These are phyloP conservation scores for Drosophila persimilis DNA, from an alignment of 1,140 invertebrate species.

Conservation along the genomic window DNA sequence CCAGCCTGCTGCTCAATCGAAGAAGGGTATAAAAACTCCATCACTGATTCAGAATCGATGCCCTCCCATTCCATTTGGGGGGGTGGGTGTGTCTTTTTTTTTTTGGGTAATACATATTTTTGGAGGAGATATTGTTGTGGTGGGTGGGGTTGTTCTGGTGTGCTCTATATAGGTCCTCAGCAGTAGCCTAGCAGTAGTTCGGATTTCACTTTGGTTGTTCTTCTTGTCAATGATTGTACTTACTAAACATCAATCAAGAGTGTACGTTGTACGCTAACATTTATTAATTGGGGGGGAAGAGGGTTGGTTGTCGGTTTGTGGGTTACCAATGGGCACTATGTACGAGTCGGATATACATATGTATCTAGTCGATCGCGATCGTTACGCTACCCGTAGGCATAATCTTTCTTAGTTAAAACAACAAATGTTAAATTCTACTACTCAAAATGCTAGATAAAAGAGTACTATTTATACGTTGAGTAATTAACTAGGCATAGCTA, in stretches of 20 bases:
- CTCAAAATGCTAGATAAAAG: conserved; percentile 77
- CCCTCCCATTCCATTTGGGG: conserved; percentile 9
- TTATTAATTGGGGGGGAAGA: conserved; percentile 31
- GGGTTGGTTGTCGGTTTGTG: conserved; percentile 7
- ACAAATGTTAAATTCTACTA: conserved; percentile 74
- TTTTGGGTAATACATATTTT: conserved; percentile 12
- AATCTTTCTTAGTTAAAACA: conserved; percentile 65
- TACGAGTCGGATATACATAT: conserved; percentile 6
- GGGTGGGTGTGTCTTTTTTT: conserved; percentile 23
- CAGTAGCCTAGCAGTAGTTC: conserved; percentile 51
- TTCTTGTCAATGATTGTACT: conserved; percentile 52
- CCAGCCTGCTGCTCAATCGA: conserved; percentile 2
- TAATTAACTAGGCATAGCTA: conserved; percentile 75
- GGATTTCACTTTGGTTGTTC: background rate
- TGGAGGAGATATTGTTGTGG: conserved; percentile 16
- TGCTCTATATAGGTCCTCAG: conserved; percentile 69
- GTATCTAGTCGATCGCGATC: conserved; percentile 39
- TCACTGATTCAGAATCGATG: conserved; percentile 9
- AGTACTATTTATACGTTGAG: conserved; percentile 66
- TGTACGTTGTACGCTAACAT: conserved; percentile 37
- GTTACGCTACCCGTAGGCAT: conserved; percentile 31
- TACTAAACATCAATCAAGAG: conserved; percentile 66
- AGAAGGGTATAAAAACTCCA: conserved; percentile 76
- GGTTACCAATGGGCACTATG: conserved; percentile 49
- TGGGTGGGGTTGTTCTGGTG: conserved; percentile 56